A percentile compares a stretch with the other conserved stretches of the same genome.
Conservation (phyloP, 2,888 invertebrate species). For the Dorcus hopei region DNA sequence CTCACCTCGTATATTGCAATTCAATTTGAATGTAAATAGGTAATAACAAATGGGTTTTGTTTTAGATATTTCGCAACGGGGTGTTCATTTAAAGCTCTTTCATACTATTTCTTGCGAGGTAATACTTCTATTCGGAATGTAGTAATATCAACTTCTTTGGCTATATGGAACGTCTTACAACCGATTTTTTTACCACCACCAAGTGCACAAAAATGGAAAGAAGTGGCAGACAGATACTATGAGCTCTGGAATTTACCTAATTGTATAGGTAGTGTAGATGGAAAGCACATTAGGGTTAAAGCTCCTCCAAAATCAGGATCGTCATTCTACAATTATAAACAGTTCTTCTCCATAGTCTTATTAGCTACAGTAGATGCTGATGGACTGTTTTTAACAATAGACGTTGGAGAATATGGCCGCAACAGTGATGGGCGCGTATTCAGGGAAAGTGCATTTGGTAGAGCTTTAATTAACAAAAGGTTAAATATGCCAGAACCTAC, state of each 20-base stretch:
- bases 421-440: conserved; percentile 8
- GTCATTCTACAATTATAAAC: too few species aligned
- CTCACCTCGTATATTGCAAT: too few species aligned
- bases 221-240: conserved; percentile 1
- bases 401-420: conserved; percentile 1
- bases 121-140: not conserved
- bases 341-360: not conserved
- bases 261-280: not conserved
- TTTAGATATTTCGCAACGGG: not conserved
- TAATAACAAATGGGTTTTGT: too few species aligned
- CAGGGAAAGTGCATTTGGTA: too few species aligned
- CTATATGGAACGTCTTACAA: conserved; percentile 2
- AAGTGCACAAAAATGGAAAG: conserved; percentile 2
- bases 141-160: not conserved
- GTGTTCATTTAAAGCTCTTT: not conserved
- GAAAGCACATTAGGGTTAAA: not conserved
- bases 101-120: conserved; percentile 1
- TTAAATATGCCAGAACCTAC: too few species aligned
- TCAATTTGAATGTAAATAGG: too few species aligned
- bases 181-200: not conserved
- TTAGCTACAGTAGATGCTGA: conserved; percentile 2
- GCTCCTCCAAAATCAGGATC: not conserved
- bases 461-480: too few species aligned
- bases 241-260: conserved; percentile 3
- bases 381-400: conserved; percentile 1